Evolutionary conservation across 2,888 invertebrate species (phyloP), one percentile per base, ranked within the genome.

Genomic region (Ethmia dodecea): DNA sequence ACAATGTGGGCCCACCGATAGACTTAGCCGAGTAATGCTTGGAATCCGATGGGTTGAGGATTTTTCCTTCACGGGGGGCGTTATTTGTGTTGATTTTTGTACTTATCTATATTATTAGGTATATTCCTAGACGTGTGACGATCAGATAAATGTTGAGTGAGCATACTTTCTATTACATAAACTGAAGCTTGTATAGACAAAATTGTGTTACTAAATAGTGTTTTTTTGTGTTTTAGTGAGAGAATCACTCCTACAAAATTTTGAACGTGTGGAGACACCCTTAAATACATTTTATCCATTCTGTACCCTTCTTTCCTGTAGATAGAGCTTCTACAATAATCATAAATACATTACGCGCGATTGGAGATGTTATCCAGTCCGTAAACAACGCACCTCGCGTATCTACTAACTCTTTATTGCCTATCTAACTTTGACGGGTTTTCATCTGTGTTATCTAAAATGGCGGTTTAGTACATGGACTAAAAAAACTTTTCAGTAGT

Each of bases 331-430:
- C 51, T 62, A 72, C 83, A 84, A 86, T 84, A 83, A 84, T 86
- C 79, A 84, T 86, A 84, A 84, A 86, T 84, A 86, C 84, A 86
- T 86, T 86, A 84, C 86, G 80, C 72, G 56, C 79, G 75, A 86
- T 84, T 76, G 79, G 72, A 62, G 67, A 65, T 58, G 65, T 63
- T 70, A 80, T 74, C 80, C 75, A 45, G 59, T 61, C 60, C 71
- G 80, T 79, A 80, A 83, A 86, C 83, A 83, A 76, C 60, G 70
- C 63, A 64, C 64, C 68, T 60, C 62, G 50, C 58, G 52, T 50
- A 49, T 58, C 49, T 60, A 54, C 57, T 53, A 73, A 73, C 73
- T 74, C 76, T 77, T 80, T 84, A 79, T 75, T 72, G 73, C 73
- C 75, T 71, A 79, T 81, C 77, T 72, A 83, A 84, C 76, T 84